phyloP scores from a whole-genome alignment of 2,888 invertebrate species.

The Microchrysa polita region DNA sequence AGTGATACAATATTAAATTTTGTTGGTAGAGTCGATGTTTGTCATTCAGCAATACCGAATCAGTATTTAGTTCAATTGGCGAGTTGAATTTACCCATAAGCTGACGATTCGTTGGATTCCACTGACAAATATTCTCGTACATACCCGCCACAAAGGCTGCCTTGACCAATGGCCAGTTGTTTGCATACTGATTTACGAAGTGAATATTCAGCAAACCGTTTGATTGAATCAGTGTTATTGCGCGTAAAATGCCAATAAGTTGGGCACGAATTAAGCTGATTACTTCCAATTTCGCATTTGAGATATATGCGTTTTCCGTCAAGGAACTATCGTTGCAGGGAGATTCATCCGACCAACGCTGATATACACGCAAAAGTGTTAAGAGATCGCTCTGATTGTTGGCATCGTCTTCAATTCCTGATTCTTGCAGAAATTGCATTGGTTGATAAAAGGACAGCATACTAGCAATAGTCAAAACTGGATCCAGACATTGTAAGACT shows the following conservation, averaged over 20 bases:
- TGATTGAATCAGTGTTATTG: constrained; percentile 66
- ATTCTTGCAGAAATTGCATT: constrained; percentile 73
- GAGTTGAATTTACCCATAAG: constrained; percentile 1
- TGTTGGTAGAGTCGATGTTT: constrained; percentile 62
- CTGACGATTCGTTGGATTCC: constrained; percentile 69
- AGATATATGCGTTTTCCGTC: constrained; percentile 81
- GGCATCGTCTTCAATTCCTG: constrained; percentile 66
- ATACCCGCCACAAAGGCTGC: constrained; percentile 87
- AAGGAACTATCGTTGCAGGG: constrained; percentile 74
- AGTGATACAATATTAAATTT: constrained; percentile 88
- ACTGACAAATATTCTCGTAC: constrained; percentile 85
- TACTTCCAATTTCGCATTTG: constrained; percentile 87
- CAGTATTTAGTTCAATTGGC: not conserved
- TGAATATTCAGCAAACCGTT: constrained; percentile 77
- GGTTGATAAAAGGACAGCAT: constrained; percentile 79
- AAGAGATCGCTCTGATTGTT: constrained; percentile 89
- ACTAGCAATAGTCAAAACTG: constrained; percentile 89
- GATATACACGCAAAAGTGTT: constrained; percentile 82
- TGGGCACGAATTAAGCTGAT: constrained; percentile 85
- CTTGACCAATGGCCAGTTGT: constrained; percentile 92
- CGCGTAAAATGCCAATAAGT: constrained; percentile 81
- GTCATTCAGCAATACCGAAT: not conserved
- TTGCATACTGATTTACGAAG: constrained; percentile 84
- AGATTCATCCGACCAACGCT: constrained; percentile 72
- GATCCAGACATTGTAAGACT: constrained; percentile 91